Conservation (phyloP, 2,888 invertebrate genomes). For the Caenorhabditis doughertyi region DNA sequence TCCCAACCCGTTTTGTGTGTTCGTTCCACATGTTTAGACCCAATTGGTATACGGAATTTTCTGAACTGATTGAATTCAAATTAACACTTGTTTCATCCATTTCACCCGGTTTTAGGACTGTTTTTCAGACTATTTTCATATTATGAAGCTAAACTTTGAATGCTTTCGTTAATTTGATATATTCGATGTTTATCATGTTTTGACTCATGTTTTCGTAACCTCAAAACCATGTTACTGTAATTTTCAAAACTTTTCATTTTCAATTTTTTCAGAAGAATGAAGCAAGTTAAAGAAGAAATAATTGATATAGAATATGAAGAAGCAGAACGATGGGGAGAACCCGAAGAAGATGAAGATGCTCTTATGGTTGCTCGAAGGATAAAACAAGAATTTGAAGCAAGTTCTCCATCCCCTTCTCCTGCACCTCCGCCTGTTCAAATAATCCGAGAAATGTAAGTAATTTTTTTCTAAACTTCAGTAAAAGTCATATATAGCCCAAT, state of each 20-base stretch:
- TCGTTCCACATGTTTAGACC: slow-evolving; percentile 25
- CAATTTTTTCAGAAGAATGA: slow-evolving; percentile 36
- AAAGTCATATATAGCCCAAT: too few relatives aligned
- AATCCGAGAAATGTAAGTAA: slow-evolving; percentile 44
- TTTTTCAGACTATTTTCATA: not conserved
- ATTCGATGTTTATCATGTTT: too few relatives aligned
- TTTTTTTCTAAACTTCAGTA: not conserved
- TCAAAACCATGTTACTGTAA: too few relatives aligned
- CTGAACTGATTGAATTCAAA: not conserved
- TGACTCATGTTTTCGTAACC: too few relatives aligned
- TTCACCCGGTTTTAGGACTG: not conserved
- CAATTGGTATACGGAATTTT: slow-evolving; percentile 1
- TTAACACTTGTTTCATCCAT: not conserved
- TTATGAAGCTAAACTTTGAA: not conserved
- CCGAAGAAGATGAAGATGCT: slow-evolving; percentile 65
- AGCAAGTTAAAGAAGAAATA: slow-evolving; percentile 63
- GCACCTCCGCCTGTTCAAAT: slow-evolving; percentile 18
- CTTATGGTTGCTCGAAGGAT: slow-evolving; percentile 67
- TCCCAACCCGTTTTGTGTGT: slow-evolving; percentile 37
- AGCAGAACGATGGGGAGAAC: slow-evolving; percentile 39
- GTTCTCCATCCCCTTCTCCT: slow-evolving; percentile 28
- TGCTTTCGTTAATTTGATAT: too few relatives aligned
- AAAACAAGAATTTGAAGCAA: slow-evolving; percentile 66
- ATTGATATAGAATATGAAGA: slow-evolving; percentile 67
- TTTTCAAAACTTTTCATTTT: too few relatives aligned